Base-by-base conservation (phyloP, 53 echinoderm and acorn worm genomes). In the Crossaster papposus region DNA sequence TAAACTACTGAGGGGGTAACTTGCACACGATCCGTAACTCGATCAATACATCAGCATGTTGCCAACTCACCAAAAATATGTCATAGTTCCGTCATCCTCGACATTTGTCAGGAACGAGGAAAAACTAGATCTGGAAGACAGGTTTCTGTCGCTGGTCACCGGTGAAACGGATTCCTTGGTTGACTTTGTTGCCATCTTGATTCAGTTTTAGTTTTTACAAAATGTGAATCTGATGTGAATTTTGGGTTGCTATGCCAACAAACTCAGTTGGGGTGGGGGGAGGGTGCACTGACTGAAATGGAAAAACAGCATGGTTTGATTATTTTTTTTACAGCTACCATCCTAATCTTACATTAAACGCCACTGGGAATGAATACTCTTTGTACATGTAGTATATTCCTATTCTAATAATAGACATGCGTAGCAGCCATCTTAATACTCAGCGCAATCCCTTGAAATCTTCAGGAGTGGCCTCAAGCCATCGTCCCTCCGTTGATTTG, bases 81-180 rank as follows among this genome's bases (percentile, higher is more conserved):
- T 87, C 26, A 77, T 75, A 0, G 87, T 87, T 15, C 87, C 87
- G 36, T 87, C 87, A 38, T 87, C 87, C 72, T 87, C 87, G 11
- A 87, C 87, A 64, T 87, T 87, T 55, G 87, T 87, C 77, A 87
- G 77, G 77, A 87, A 87, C 10, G 87, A 87, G 3, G 87, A 36
- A 87, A 87, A 87, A 22, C 76, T 62, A 7, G 55, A 51, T 17
- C 74, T 75, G 10, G 36, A 35, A 36, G 87, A 30, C 38, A 65
- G 83, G 50, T 32, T 87, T 53, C 87, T 30, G 11, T 71, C 37
- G 22, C 35, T 14, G 50, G 74, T 30, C 31, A 51, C 68, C 65
- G 36, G 82, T 30, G 37, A 37, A 9, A 12, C 32, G 37, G 37
- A 36, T 1, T 54, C 76, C 53, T 74, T 53, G n/a, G 26, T 11